Conservation (phyloP, 2,888 invertebrate species). For the Acrobasis consociella region DNA sequence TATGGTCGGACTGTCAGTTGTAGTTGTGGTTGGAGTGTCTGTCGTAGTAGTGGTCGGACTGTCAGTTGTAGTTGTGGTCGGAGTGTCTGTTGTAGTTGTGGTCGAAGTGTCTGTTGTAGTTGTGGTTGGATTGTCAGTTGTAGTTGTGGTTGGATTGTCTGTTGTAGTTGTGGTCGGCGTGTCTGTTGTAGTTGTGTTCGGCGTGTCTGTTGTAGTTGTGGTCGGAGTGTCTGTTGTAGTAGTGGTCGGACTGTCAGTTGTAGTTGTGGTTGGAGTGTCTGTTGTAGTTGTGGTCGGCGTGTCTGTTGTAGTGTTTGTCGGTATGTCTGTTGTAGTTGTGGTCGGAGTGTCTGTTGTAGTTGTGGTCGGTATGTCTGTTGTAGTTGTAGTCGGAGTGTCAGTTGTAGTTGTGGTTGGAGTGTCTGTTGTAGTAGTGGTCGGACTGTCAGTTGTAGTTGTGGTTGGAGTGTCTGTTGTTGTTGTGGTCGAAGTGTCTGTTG, state of each 20-base stretch:
- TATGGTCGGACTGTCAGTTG: no score
- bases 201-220: no score
- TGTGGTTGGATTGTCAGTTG: no score
- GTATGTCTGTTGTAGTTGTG: background rate
- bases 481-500: background rate
- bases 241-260: conserved; percentile 5
- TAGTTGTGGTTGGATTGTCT: no score
- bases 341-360: background rate
- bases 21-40: no score
- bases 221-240: no score
- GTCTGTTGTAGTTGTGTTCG: no score
- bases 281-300: background rate
- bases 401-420: background rate
- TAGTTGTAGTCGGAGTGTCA: background rate
- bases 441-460: background rate
- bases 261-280: background rate
- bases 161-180: no score
- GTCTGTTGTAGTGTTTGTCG: background rate
- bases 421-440: background rate
- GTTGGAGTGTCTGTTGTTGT: background rate
- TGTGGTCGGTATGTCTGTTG: background rate
- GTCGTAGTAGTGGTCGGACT: no score
- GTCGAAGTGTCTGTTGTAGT: no score
- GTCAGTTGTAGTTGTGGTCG: no score
- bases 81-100: no score